Conservation (phyloP, 1,140 invertebrate species). For the Sycophaga agraensis region DNA sequence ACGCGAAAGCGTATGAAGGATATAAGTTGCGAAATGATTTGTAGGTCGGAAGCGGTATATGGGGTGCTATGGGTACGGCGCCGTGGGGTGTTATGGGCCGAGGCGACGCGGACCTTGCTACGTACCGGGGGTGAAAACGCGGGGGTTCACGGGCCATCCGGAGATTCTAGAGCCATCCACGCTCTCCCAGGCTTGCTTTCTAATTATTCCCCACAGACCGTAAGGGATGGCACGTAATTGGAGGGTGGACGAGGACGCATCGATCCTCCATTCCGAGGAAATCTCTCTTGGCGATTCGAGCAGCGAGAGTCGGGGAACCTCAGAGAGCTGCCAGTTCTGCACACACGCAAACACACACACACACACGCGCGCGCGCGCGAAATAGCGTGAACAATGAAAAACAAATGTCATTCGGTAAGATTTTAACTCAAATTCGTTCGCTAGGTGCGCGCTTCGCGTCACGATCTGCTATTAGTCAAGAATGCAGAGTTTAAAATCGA, state of each 20-base stretch:
- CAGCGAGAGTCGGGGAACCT: conserved; percentile 31
- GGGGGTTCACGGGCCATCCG: conserved; percentile 13
- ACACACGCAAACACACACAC: too few species aligned
- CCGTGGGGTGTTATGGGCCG: too few species aligned
- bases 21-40: conserved; percentile 23
- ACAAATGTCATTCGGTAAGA: too few species aligned
- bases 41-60: conserved; percentile 1
- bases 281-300: conserved; percentile 33
- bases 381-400: too few species aligned
- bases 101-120: too few species aligned
- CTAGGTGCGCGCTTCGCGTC: too few species aligned
- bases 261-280: conserved; percentile 46
- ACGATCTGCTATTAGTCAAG: conserved; percentile 21
- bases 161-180: conserved; percentile 28
- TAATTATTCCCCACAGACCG: conserved; percentile 55
- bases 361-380: too few species aligned
- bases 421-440: too few species aligned
- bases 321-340: too few species aligned
- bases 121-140: neutral
- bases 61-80: too few species aligned
- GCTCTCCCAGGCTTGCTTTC: conserved; percentile 46
- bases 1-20: neutral
- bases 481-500: conserved; percentile 54
- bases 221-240: conserved; percentile 54
- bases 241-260: conserved; percentile 52